Percentiles rank a stretch among this genome's conserved stretches.
Conservation (phyloP, 2,113 vertebrate species). For the Uropsilus gracilis region DNA sequence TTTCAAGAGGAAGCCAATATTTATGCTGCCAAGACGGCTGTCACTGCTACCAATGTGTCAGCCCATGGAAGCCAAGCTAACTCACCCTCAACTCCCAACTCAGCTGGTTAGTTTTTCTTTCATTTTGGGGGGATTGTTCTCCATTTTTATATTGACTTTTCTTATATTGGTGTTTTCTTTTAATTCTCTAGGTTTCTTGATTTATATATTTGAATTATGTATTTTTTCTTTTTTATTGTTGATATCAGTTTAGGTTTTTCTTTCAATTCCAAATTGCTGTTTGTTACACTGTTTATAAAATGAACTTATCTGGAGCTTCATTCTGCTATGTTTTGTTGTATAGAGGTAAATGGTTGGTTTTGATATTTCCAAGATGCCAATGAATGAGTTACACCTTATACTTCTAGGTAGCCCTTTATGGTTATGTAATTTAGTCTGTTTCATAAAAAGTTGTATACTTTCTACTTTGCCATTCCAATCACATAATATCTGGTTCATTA, state of each 20-base stretch:
- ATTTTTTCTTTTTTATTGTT: background rate
- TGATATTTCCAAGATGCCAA: background rate
- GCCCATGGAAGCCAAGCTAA: conserved; percentile 99
- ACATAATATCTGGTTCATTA: conserved; percentile 48
- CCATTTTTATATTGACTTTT: conserved; percentile 12
- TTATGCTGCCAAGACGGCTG: conserved; percentile 99
- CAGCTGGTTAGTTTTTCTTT: conserved; percentile 94
- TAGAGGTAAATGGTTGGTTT: background rate
- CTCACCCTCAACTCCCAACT: conserved; percentile 99
- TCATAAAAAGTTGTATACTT: background rate
- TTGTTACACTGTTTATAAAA: conserved; percentile 22
- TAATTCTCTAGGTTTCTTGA: background rate
- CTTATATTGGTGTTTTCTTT: background rate
- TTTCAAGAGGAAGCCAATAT: conserved; percentile 99
- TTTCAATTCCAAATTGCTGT: conserved; percentile 22
- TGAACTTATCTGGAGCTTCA: background rate
- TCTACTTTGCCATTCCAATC: conserved; percentile 38
- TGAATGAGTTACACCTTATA: background rate
- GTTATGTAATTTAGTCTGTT: background rate
- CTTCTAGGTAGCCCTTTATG: background rate
- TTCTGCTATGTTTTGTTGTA: background rate
- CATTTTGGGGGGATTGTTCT: conserved; percentile 79
- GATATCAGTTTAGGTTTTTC: background rate
- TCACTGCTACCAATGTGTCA: conserved; percentile 97
- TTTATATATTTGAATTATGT: background rate